A percentile compares a stretch with the other conserved stretches of the same genome.
Conservation (phyloP, 2,888 invertebrate species). For the Criorhina ranunculi region DNA sequence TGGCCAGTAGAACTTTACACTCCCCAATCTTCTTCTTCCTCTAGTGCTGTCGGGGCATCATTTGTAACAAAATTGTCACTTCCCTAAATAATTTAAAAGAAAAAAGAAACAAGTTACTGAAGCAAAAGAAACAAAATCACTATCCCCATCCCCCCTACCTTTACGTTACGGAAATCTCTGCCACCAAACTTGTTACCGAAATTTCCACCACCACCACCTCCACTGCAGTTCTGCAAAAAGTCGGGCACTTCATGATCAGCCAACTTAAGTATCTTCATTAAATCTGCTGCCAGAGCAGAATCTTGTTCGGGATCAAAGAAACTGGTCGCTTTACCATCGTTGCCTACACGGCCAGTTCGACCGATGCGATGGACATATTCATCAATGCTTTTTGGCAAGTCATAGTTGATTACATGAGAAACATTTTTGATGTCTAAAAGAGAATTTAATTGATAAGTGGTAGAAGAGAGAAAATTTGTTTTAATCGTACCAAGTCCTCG, state of each 20-base stretch:
- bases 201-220: slow-evolving; percentile 82
- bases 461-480: neutral
- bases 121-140: slow-evolving; percentile 1
- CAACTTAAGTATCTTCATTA: slow-evolving; percentile 91
- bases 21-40: slow-evolving; percentile 79
- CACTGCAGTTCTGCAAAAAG: slow-evolving; percentile 87
- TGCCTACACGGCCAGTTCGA: slow-evolving; percentile 96
- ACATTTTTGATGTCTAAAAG: slow-evolving; percentile 92
- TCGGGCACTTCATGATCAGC: slow-evolving; percentile 93
- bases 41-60: slow-evolving; percentile 77
- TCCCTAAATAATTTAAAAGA: slow-evolving; percentile 61
- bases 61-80: slow-evolving; percentile 73
- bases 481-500: slow-evolving; percentile 90
- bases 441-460: neutral
- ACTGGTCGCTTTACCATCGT: slow-evolving; percentile 93
- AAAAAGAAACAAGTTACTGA: neutral
- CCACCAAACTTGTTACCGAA: slow-evolving; percentile 87
- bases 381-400: slow-evolving; percentile 94
- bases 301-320: slow-evolving; percentile 91
- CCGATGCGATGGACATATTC: slow-evolving; percentile 98
- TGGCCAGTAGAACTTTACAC: slow-evolving; percentile 23
- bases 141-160: slow-evolving; percentile 77
- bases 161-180: slow-evolving; percentile 86
- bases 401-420: slow-evolving; percentile 95
- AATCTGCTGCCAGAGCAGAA: slow-evolving; percentile 86